Percentiles rank a stretch among this genome's conserved stretches.
These are phyloP conservation scores for Acrobasis repandana DNA, from an alignment of 2,888 invertebrate species.

Conservation along the genomic window DNA sequence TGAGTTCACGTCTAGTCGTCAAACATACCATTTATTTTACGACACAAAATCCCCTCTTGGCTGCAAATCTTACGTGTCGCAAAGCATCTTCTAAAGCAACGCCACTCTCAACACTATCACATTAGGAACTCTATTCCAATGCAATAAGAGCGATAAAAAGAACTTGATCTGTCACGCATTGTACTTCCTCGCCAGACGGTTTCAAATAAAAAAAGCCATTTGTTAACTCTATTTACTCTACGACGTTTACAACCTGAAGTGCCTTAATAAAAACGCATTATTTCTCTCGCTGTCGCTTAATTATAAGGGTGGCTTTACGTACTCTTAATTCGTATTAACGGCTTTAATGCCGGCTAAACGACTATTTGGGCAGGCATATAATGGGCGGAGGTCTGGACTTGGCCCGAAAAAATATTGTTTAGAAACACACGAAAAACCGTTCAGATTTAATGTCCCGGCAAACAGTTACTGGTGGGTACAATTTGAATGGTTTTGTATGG, in stretches of 20 bases:
- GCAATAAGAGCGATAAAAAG: neutral
- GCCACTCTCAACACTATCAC: conserved; percentile 8
- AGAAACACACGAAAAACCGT: conserved; percentile 8
- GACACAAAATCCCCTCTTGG: conserved; percentile 33
- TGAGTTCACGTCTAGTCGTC: too few relatives aligned
- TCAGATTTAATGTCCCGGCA: conserved; percentile 16
- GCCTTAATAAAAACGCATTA: conserved; percentile 56
- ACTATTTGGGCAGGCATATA: conserved; percentile 42
- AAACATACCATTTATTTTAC: conserved; percentile 8
- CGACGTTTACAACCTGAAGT: conserved; percentile 49
- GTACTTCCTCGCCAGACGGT: conserved; percentile 18
- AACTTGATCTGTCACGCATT: conserved; percentile 13
- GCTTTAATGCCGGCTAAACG: conserved; percentile 44
- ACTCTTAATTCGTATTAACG: conserved; percentile 48
- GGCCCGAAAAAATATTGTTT: conserved; percentile 30
- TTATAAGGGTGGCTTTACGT: conserved; percentile 45
- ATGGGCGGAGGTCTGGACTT: conserved; percentile 31
- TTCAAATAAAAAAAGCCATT: conserved; percentile 46
- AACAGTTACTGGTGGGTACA: neutral
- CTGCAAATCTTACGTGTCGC: conserved; percentile 1
- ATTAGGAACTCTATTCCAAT: conserved; percentile 2
- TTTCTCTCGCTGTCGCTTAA: conserved; percentile 44
- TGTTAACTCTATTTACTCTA: conserved; percentile 47
- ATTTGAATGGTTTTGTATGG: neutral
- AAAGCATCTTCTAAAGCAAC: neutral